These are phyloP conservation scores for Cerastis rubricosa DNA, from an alignment of 2,888 invertebrate species.

Conservation along the genomic window DNA sequence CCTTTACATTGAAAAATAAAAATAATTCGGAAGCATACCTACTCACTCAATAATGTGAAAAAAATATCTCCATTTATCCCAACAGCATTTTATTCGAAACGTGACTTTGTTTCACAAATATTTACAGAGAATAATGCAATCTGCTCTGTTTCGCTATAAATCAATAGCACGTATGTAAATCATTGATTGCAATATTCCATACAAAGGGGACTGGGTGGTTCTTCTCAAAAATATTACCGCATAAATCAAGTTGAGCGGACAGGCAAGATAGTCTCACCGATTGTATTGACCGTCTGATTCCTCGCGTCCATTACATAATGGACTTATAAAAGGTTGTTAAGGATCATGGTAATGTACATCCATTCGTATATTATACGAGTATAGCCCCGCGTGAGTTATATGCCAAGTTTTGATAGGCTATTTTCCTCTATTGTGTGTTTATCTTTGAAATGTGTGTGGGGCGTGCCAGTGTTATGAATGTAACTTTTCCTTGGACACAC, in stretches of 20 bases:
- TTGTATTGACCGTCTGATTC: slow-evolving; percentile 78
- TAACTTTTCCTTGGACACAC: slow-evolving; percentile 49
- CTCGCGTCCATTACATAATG: slow-evolving; percentile 80
- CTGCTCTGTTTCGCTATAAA: slow-evolving; percentile 48
- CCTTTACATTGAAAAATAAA: neutral
- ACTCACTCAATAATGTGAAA: neutral
- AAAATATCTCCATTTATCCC: slow-evolving; percentile 25
- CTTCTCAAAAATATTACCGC: slow-evolving; percentile 77
- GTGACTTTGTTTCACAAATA: slow-evolving; percentile 52
- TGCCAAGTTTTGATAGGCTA: slow-evolving; percentile 79
- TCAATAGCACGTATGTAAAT: slow-evolving; percentile 72
- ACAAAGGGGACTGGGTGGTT: slow-evolving; percentile 72
- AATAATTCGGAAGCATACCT: neutral
- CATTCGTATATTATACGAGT: slow-evolving; percentile 72
- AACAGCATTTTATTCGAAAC: slow-evolving; percentile 23
- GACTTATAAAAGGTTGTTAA: slow-evolving; percentile 82
- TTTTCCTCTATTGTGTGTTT: slow-evolving; percentile 77
- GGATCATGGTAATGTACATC: slow-evolving; percentile 78
- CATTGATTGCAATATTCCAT: slow-evolving; percentile 76
- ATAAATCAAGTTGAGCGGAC: slow-evolving; percentile 80
- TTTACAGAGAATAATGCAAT: slow-evolving; percentile 49
- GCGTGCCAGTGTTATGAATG: slow-evolving; percentile 45
- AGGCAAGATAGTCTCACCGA: slow-evolving; percentile 74
- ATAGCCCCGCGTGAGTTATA: slow-evolving; percentile 78
- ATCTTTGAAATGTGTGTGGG: slow-evolving; percentile 67